Conservation (phyloP, 2,113 vertebrate genomes). For the Rattus norvegicus region DNA sequence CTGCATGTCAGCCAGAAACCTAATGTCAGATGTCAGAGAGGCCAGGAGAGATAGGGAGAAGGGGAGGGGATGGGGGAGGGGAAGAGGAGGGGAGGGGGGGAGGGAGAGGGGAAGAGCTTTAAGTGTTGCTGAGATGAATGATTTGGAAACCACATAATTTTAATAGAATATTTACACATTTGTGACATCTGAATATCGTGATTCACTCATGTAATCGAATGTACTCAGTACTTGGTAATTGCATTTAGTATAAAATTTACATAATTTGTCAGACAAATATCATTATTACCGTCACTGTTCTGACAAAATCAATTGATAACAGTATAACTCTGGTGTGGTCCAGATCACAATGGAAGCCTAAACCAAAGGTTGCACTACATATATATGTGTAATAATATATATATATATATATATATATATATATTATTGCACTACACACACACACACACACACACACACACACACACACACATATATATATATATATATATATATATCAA, state of each 20-base stretch:
- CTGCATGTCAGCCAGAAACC: constrained; percentile 72
- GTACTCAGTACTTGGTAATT: constrained; percentile 34
- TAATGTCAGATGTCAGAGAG: constrained; percentile 63
- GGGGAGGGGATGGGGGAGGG: too few species aligned
- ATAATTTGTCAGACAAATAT: background rate
- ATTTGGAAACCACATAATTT: constrained; percentile 56
- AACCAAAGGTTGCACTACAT: background rate
- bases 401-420: background rate
- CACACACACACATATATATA: too few species aligned
- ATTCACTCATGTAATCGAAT: constrained; percentile 67
- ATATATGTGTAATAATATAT: background rate
- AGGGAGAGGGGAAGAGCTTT: background rate
- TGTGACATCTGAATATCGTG: constrained; percentile 43
- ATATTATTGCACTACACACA: too few species aligned
- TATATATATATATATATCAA: background rate
- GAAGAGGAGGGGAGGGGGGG: rapidly evolving
- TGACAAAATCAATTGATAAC: constrained; percentile 28
- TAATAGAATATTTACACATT: constrained; percentile 58
- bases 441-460: too few species aligned
- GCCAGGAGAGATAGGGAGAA: background rate
- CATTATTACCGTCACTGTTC: background rate
- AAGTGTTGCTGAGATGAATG: constrained; percentile 44
- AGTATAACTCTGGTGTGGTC: background rate
- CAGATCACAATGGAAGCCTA: background rate
- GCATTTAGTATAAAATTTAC: constrained; percentile 25